Base-by-base conservation (phyloP, 1,140 invertebrate species). In the Orussus abietinus region DNA sequence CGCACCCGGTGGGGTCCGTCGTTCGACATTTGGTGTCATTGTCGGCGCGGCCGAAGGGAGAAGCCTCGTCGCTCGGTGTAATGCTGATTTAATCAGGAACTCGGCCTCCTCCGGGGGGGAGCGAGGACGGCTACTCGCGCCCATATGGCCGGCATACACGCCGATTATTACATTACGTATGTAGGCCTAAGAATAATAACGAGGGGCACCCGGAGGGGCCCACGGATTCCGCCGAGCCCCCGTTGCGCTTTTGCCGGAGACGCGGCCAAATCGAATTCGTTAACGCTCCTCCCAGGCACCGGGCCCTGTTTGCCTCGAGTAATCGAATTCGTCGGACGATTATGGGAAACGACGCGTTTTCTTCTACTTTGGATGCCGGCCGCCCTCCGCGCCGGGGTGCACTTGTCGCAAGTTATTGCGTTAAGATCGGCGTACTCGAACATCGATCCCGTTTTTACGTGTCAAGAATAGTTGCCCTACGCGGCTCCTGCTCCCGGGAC, bases 101-200 rank as follows among this genome's bases (percentile, higher is more conserved):
- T 47, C 43, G 41, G 51, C 42, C 35, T 32, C 47, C 37, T 26
- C 53, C 45, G 32, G 45, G 46, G 45, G 46, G 42, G 49, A 46
- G 55, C 59, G 51, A 47, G 49, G 46, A 52, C 51, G 34, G 38
- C 36, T 37, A 47, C 41, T 45, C 40, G 33, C 37, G 43, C 58
- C 61, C 67, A 70, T 70, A 70, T 70, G 67, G 66, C 63, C 30
- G 55, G 51, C 62, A 68, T 70, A 68, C 65, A 70, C 55, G 57
- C 52, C 63, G 67, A 70, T 70, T 70, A 70, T 70, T 70, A 68
- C 67, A 67, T 70, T 70, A 70, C 54, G 59, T 62, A 67, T 69
- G 64, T 67, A 67, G 59, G 55, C 55, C 53, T 49, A 62, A 59
- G 58, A 66, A 67, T 66, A 62, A 69, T 66, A 56, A 56, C 34